A percentile compares a stretch with the other conserved stretches of the same genome.
These are phyloP conservation scores for Diadegma fenestrale DNA, from an alignment of 2,888 invertebrate species.

Conservation along the genomic window DNA sequence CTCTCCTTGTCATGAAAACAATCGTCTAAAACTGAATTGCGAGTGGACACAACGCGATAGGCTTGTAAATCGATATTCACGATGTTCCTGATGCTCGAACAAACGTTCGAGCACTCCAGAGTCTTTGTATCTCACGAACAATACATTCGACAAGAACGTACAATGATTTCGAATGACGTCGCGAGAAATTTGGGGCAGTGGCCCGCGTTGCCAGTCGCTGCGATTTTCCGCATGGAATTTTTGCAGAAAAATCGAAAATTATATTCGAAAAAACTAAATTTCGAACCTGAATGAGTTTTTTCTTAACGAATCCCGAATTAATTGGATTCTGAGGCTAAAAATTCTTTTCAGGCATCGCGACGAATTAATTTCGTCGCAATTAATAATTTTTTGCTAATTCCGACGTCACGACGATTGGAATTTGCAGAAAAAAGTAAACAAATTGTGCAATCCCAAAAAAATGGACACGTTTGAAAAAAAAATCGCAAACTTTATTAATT, in stretches of 20 bases:
- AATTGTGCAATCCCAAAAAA: not conserved
- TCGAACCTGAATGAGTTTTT: not conserved
- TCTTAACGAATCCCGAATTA: not conserved
- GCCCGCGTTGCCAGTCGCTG: not conserved
- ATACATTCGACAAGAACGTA: conserved; percentile 38
- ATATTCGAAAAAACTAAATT: not conserved
- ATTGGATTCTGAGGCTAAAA: not conserved
- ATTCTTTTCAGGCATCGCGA: too few relatives aligned
- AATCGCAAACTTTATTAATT: not conserved
- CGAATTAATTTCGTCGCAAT: not conserved
- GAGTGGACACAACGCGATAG: not conserved
- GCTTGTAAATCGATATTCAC: conserved; percentile 60
- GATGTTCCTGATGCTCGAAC: conserved; percentile 56
- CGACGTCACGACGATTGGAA: not conserved
- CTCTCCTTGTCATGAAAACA: not conserved
- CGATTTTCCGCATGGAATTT: not conserved
- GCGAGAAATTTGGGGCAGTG: conserved; percentile 31
- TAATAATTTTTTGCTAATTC: too few relatives aligned
- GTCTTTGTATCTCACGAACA: conserved; percentile 24
- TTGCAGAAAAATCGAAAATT: not conserved
- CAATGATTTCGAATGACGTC: conserved; percentile 35
- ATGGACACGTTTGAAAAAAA: too few relatives aligned
- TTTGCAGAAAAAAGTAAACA: not conserved
- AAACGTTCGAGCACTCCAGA: conserved; percentile 26
- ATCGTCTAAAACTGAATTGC: conserved; percentile 1